Evolutionary conservation across 2,888 invertebrate genomes (phyloP).

Genomic region (Omphaloscelis lunosa): DNA sequence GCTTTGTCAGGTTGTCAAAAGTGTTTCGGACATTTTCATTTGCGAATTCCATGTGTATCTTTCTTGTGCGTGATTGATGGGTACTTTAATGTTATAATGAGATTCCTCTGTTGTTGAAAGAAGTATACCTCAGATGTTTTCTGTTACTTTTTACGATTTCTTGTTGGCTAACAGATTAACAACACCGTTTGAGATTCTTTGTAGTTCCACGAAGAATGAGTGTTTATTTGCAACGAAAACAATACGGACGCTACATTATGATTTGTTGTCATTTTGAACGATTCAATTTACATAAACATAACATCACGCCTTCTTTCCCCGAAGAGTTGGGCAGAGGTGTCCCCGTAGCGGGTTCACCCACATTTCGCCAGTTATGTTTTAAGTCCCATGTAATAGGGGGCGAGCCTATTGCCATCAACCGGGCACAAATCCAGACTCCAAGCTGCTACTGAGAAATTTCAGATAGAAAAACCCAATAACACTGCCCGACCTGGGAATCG

Average conservation of each 20-base stretch:
- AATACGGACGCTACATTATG: not conserved
- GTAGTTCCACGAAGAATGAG: not conserved
- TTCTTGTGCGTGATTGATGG: constrained; percentile 61
- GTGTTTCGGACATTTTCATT: constrained; percentile 38
- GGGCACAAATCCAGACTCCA: no score
- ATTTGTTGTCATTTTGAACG: not conserved
- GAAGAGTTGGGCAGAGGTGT: no score
- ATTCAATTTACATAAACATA: no score
- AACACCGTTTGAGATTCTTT: constrained; percentile 19
- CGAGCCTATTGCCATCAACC: no score
- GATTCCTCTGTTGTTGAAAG: constrained; percentile 52
- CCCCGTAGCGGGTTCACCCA: no score
- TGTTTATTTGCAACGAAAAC: not conserved
- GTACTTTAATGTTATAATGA: constrained; percentile 61
- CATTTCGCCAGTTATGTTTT: no score
- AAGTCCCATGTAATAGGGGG: no score
- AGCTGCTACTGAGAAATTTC: no score
- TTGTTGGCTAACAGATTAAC: constrained; percentile 14
- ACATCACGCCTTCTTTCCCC: no score
- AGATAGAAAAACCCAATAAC: no score
- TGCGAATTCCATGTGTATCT: constrained; percentile 51
- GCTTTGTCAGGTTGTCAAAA: constrained; percentile 14
- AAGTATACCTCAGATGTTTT: constrained; percentile 41
- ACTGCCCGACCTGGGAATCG: no score
- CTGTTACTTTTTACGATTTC: constrained; percentile 27